A percentile compares a stretch with the other conserved stretches of the same genome.
Conservation (phyloP, 2,113 vertebrate species). For the Cervus canadensis region DNA sequence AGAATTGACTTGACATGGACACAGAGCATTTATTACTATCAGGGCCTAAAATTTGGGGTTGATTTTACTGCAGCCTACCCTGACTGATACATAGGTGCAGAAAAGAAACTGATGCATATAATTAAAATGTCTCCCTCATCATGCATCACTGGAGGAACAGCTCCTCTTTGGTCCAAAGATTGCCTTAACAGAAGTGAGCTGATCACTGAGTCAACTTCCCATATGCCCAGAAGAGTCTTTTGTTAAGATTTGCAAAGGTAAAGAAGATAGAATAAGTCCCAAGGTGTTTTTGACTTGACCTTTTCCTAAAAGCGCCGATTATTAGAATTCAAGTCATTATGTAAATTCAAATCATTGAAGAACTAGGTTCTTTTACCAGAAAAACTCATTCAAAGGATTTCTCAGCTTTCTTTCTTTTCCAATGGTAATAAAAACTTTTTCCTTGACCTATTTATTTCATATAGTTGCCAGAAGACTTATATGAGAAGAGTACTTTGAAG, state of each 20-base stretch:
- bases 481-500: constrained; percentile 9
- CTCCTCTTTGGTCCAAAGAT: not conserved
- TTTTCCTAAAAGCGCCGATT: constrained; percentile 16
- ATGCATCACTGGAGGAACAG: not conserved
- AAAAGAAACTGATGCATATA: not conserved
- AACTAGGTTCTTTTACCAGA: not conserved
- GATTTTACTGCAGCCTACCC: not conserved
- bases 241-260: not conserved
- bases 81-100: not conserved
- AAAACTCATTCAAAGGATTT: constrained; percentile 22
- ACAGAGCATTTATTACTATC: not conserved
- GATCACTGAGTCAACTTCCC: not conserved
- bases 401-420: not conserved
- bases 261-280: not conserved
- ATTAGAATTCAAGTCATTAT: not conserved
- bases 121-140: not conserved
- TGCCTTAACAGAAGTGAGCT: not conserved
- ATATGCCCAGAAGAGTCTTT: not conserved
- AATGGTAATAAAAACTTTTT: not conserved
- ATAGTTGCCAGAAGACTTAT: not conserved
- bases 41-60: not conserved
- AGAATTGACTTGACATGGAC: not conserved
- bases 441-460: not conserved
- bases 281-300: not conserved
- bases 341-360: not conserved